A percentile compares a stretch with the other conserved stretches of the same genome.
Conservation (phyloP, 2,797 vertebrate species). For the Percopsis omiscomaycus region DNA sequence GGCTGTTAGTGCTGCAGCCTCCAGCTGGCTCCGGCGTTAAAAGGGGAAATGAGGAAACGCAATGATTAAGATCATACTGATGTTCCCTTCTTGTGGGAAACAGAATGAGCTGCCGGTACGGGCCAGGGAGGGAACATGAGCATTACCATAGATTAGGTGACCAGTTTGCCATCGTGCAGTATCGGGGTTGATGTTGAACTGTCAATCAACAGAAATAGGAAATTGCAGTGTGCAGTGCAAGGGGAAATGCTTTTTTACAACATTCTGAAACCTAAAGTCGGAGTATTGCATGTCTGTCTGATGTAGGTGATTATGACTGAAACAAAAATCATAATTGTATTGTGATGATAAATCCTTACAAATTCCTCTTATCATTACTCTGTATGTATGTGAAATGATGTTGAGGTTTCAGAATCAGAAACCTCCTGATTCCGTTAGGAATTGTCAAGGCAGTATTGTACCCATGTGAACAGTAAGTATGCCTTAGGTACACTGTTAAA, state of each 20-base stretch:
- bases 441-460: too few species aligned
- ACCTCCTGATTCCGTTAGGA: too few species aligned
- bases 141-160: conserved; percentile 45
- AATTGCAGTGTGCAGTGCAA: conserved; percentile 11
- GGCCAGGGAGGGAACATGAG: conserved; percentile 45
- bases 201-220: conserved; percentile 19
- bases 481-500: too few species aligned
- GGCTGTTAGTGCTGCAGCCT: conserved; percentile 60
- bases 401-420: too few species aligned
- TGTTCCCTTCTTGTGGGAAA: conserved; percentile 48
- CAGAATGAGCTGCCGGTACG: conserved; percentile 60
- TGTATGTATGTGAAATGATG: too few species aligned
- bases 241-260: conserved; percentile 14
- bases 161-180: conserved; percentile 11
- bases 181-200: conserved; percentile 11
- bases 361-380: too few species aligned
- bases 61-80: conserved; percentile 68
- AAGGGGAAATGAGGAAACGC: conserved; percentile 66
- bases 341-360: too few species aligned
- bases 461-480: too few species aligned
- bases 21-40: conserved; percentile 61
- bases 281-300: neutral
- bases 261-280: neutral
- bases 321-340: neutral
- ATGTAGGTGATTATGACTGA: neutral